Percentiles rank a stretch among this genome's conserved stretches.
phyloP scores from a whole-genome alignment of 1,140 invertebrate species.

The Rhynchophorus ferrugineus region DNA sequence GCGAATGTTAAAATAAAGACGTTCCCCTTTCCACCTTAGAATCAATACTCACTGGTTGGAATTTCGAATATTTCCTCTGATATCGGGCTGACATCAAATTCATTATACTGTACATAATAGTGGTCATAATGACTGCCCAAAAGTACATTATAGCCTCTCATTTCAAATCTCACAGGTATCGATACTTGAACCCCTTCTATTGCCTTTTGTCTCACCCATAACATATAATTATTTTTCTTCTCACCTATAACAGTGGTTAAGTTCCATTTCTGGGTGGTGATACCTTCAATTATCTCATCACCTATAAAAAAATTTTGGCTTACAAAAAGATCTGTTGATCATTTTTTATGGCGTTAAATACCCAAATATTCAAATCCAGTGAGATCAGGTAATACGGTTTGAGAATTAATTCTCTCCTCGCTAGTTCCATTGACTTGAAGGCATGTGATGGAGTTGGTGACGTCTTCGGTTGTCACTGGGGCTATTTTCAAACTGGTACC shows the following conservation, averaged over 20 bases:
- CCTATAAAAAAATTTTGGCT: no score
- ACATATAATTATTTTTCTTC: constrained; percentile 80
- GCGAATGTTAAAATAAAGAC: constrained; percentile 25
- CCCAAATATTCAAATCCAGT: constrained; percentile 61
- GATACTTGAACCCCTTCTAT: constrained; percentile 40
- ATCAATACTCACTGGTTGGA: constrained; percentile 44
- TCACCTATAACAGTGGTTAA: constrained; percentile 57
- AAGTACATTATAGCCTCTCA: constrained; percentile 86
- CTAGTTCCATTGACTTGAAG: constrained; percentile 76
- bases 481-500: constrained; percentile 79
- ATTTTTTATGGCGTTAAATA: constrained; percentile 27
- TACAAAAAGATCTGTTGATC: constrained; percentile 3
- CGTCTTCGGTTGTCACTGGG: constrained; percentile 71
- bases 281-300: constrained; percentile 14
- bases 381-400: constrained; percentile 77
- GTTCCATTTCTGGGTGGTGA: constrained; percentile 62
- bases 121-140: constrained; percentile 94
- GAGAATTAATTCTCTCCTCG: constrained; percentile 55
- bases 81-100: constrained; percentile 61
- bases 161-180: constrained; percentile 70
- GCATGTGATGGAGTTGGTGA: constrained; percentile 67
- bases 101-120: constrained; percentile 81
- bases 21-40: not conserved
- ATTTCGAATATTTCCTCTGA: constrained; percentile 62
- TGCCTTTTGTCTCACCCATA: constrained; percentile 71